A percentile compares a stretch with the other conserved stretches of the same genome.
phyloP scores from a whole-genome alignment of 35 echinoderm and acorn worm species.

The Ophioderma brevispina region DNA sequence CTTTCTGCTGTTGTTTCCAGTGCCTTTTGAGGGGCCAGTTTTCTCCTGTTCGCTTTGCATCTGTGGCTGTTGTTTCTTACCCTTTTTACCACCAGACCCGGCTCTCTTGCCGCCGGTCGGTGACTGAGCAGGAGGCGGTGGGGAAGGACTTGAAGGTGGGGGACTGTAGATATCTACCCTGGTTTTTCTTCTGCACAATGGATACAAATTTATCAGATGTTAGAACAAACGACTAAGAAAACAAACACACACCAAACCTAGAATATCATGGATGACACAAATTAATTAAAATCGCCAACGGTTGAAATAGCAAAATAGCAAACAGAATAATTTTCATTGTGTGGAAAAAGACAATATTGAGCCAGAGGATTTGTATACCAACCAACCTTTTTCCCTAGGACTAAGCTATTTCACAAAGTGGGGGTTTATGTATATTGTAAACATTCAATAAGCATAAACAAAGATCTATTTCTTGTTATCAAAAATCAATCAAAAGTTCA shows the following conservation, averaged over 20 bases:
- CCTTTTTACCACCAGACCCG: conserved; percentile 81
- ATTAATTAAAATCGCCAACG: too few relatives aligned
- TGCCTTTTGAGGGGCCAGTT: conserved; percentile 70
- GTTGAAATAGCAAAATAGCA: too few relatives aligned
- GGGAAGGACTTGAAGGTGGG: conserved; percentile 63
- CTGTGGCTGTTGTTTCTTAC: conserved; percentile 66
- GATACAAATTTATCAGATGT: not conserved
- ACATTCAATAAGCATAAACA: too few relatives aligned
- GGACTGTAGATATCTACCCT: conserved; percentile 77
- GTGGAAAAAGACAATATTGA: too few relatives aligned
- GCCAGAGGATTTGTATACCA: too few relatives aligned
- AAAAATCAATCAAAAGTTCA: too few relatives aligned
- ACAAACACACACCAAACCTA: not conserved
- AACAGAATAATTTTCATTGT: too few relatives aligned
- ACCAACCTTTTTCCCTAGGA: too few relatives aligned
- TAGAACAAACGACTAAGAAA: not conserved
- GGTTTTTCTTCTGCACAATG: conserved; percentile 59
- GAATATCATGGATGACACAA: too few relatives aligned
- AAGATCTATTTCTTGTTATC: too few relatives aligned
- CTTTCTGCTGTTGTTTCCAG: conserved; percentile 78
- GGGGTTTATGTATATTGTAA: too few relatives aligned
- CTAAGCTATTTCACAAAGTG: too few relatives aligned
- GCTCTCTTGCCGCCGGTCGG: conserved; percentile 65
- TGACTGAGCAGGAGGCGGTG: conserved; percentile 67
- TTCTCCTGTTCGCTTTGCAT: conserved; percentile 77